Percentiles rank a stretch among this genome's conserved stretches.
Evolutionary conservation across 1,140 invertebrate genomes (phyloP).

Genomic region (Drosophila ananassae): DNA sequence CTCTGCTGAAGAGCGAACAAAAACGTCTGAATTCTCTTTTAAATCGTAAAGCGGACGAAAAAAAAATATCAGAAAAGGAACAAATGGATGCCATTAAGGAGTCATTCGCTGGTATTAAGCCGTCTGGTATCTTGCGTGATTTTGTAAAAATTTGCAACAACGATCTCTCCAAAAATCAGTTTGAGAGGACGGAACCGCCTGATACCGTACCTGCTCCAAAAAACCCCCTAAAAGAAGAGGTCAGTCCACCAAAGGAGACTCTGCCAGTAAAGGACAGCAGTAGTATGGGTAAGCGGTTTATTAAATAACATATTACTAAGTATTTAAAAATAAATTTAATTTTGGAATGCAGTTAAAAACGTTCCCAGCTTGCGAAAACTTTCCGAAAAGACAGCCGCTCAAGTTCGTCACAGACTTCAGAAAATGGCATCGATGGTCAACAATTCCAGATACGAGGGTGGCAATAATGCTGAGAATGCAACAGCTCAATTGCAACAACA

Average conservation of each 20-base stretch:
- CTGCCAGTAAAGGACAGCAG: no score
- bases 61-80: background rate
- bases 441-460: background rate
- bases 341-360: background rate
- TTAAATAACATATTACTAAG: background rate
- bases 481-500: background rate
- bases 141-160: background rate
- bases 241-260: no score
- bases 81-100: background rate
- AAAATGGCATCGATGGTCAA: background rate
- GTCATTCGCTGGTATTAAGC: background rate
- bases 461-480: background rate
- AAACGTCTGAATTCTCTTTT: background rate
- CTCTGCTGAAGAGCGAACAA: background rate
- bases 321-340: background rate
- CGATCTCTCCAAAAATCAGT: background rate
- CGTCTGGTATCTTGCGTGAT: background rate
- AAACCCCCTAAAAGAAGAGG: no score
- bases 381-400: background rate
- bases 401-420: background rate
- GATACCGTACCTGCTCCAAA: no score
- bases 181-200: no score
- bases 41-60: no score
- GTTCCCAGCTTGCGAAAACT: background rate
- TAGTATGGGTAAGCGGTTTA: background rate